phyloP scores from a whole-genome alignment of 2,113 vertebrate species.

The Indicator maculatus region DNA sequence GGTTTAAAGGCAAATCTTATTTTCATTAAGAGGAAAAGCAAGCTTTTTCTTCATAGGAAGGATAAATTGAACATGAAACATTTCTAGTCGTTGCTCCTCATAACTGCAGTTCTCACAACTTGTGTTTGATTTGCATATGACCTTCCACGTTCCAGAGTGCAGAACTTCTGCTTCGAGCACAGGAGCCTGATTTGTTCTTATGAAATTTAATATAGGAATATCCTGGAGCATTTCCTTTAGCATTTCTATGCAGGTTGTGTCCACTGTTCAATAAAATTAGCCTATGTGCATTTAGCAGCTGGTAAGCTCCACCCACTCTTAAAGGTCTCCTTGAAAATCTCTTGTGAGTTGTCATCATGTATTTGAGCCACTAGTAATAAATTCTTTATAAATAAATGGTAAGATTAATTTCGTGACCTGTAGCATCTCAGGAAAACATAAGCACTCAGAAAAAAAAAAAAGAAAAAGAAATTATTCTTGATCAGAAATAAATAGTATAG shows the following conservation, averaged over 20 bases:
- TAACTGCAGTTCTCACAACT: not conserved
- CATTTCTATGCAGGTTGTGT: not conserved
- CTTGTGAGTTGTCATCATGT: not conserved
- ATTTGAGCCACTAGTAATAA: conserved; percentile 28
- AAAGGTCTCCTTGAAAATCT: not conserved
- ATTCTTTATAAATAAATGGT: not conserved
- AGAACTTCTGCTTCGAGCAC: not conserved
- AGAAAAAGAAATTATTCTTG: not conserved
- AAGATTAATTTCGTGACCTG: not conserved
- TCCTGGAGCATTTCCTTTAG: not conserved
- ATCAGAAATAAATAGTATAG: not conserved
- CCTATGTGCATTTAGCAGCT: not conserved
- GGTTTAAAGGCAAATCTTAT: not conserved
- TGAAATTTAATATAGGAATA: not conserved
- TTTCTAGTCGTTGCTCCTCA: not conserved
- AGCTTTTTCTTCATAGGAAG: not conserved
- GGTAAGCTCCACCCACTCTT: not conserved
- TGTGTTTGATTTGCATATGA: not conserved
- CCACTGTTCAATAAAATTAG: not conserved
- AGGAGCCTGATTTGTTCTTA: not conserved
- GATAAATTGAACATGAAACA: not conserved
- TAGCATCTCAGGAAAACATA: conserved; percentile 8
- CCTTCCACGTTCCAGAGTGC: not conserved
- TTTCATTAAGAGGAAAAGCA: not conserved
- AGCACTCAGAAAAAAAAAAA: not conserved